Base-by-base conservation (phyloP, 2,888 invertebrate species). In the Villa cingulata region DNA sequence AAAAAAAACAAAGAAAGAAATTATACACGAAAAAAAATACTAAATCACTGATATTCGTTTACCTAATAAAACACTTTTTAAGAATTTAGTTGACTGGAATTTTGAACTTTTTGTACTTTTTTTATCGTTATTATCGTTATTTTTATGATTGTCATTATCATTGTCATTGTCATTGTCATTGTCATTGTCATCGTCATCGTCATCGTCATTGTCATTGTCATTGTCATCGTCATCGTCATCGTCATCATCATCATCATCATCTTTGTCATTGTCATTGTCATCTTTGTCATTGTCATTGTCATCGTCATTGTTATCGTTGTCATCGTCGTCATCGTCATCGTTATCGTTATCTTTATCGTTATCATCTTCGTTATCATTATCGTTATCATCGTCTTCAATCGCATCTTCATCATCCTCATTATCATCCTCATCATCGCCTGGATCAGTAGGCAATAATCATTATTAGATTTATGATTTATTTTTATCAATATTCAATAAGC, bases 251-350 rank as follows among this genome's bases (percentile, higher is more conserved):
- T 58, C 58, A 45, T 58, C 57, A 48, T 58, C 57, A 19, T 59
- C 58, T 36, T 59, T 56, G 29, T 61, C 58, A 42, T 57, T 54
- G 49, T 58, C 56, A 44, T 59, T 56, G 41, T 61, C 57, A 38
- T 61, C 57, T 20, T 66, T 60, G 5, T 63, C 59, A 20, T 70
- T 64, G 45, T 69, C 65, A 41, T 70, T 64, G 40, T 70, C 63
- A 37, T 68, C 64, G 36, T 69, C 63, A 52, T 70, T 66, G 43
- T 72, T 65, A 41, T 68, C 65, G 37, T 72, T 64, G 45, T 68
- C 62, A 53, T 68, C 62, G 43, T 66, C 63, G 50, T 68, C 63
- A 50, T 67, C 64, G 49, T 67, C 61, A 53, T 68, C 65, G 45
- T 50, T 29, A 15, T 59, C 55, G 48, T 60, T 56, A 19, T 65